These are phyloP conservation scores for Parapsyche elsis DNA, from an alignment of 1,140 invertebrate genomes.

Conservation along the genomic window DNA sequence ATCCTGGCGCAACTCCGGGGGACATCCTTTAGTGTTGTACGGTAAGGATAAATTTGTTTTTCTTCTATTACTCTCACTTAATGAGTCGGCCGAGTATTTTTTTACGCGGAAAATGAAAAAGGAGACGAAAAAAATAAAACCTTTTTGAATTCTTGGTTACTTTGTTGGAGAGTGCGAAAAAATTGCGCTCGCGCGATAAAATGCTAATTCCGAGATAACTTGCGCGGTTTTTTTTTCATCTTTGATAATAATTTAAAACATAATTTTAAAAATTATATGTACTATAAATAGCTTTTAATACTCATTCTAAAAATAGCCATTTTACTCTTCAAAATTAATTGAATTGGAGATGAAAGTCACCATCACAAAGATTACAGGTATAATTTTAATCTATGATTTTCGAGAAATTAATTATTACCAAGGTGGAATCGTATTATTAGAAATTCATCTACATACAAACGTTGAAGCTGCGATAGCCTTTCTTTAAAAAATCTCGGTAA, in stretches of 20 bases:
- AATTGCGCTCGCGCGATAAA: constrained; percentile 5
- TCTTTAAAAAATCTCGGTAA: too few species aligned
- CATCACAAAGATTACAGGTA: too few species aligned
- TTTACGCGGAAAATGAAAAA: constrained; percentile 5
- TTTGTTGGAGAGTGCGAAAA: neutral
- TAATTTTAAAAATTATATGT: too few species aligned
- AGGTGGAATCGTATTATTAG: too few species aligned
- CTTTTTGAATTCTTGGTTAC: constrained; percentile 13
- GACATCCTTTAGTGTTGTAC: constrained; percentile 32
- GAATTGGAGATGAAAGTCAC: too few species aligned
- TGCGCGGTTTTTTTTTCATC: neutral
- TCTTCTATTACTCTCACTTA: constrained; percentile 39
- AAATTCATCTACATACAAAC: too few species aligned
- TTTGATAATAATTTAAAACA: constrained; percentile 11
- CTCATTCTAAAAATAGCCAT: too few species aligned
- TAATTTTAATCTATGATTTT: too few species aligned
- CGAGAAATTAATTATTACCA: too few species aligned
- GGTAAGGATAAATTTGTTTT: constrained; percentile 49
- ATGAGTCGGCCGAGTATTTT: constrained; percentile 44
- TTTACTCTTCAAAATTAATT: too few species aligned
- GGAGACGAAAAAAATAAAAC: neutral
- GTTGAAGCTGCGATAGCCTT: too few species aligned
- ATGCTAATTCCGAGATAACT: constrained; percentile 23
- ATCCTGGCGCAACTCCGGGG: constrained; percentile 34
- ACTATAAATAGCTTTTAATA: neutral